phyloP scores from a whole-genome alignment of 1,140 invertebrate species.

The Drosophila tropicalis region DNA sequence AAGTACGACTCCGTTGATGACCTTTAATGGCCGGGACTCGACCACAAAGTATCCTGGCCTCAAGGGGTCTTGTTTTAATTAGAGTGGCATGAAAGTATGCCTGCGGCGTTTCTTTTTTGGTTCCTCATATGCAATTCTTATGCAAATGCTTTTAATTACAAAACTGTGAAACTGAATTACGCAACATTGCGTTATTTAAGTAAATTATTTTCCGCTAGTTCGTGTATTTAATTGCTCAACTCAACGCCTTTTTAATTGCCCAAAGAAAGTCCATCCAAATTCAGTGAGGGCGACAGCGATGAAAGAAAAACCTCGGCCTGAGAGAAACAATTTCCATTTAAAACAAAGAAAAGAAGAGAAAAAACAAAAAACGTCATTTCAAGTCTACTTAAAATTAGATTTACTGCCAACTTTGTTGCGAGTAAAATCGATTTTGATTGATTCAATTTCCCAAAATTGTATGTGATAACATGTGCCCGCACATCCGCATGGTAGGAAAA shows the following conservation, averaged over 20 bases:
- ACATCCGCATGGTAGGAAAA: no score
- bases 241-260: conserved; percentile 79
- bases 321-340: conserved; percentile 24
- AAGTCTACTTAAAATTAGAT: conserved; percentile 37
- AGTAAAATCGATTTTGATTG: conserved; percentile 58
- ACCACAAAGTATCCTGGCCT: conserved; percentile 1
- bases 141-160: conserved; percentile 81
- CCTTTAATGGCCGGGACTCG: conserved; percentile 47
- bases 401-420: conserved; percentile 28
- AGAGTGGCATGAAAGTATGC: conserved; percentile 71
- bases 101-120: conserved; percentile 35
- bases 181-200: conserved; percentile 79
- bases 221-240: conserved; percentile 76
- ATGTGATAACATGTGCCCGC: conserved; percentile 56
- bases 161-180: conserved; percentile 79
- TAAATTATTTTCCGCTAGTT: conserved; percentile 64
- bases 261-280: conserved; percentile 15
- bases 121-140: conserved; percentile 62
- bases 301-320: background rate
- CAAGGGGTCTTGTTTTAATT: conserved; percentile 58
- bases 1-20: conserved; percentile 56
- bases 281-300: background rate
- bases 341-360: background rate
- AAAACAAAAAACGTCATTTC: conserved; percentile 23
- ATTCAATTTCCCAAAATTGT: conserved; percentile 49